A percentile compares a stretch with the other conserved stretches of the same genome.
These are phyloP conservation scores for Pitangus sulphuratus DNA, from an alignment of 2,797 vertebrate genomes.

Conservation along the genomic window DNA sequence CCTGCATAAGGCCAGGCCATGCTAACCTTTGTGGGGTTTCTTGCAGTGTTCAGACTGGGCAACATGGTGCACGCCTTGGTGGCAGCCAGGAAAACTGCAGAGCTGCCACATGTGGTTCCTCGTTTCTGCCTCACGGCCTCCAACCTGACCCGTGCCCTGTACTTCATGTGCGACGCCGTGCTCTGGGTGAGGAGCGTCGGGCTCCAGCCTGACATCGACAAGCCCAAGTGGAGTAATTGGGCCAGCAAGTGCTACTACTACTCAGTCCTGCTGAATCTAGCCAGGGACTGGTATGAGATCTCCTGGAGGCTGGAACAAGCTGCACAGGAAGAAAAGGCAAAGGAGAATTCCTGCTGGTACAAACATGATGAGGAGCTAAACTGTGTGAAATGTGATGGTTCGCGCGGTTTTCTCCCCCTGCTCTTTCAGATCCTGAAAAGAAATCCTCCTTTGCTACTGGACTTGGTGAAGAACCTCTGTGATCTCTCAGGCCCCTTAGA, in stretches of 20 bases:
- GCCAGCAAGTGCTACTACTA: slow-evolving; percentile 86
- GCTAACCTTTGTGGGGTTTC: slow-evolving; percentile 49
- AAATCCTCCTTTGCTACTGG: slow-evolving; percentile 86
- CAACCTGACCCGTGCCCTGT: slow-evolving; percentile 88
- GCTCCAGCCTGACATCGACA: slow-evolving; percentile 77
- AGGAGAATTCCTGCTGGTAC: slow-evolving; percentile 40
- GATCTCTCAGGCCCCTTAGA: slow-evolving; percentile 91
- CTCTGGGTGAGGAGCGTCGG: slow-evolving; percentile 86
- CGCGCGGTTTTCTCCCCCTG: slow-evolving; percentile 80
- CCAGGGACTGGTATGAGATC: slow-evolving; percentile 85
- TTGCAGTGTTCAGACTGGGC: slow-evolving; percentile 93
- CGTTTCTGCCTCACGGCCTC: slow-evolving; percentile 85
- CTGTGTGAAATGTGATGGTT: slow-evolving; percentile 67
- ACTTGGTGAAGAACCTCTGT: slow-evolving; percentile 89
- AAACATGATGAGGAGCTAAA: slow-evolving; percentile 44
- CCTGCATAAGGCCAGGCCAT: rapidly evolving
- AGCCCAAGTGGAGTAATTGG: slow-evolving; percentile 83
- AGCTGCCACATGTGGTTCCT: slow-evolving; percentile 81
- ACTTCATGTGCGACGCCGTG: slow-evolving; percentile 88
- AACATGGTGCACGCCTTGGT: slow-evolving; percentile 87
- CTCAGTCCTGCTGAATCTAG: slow-evolving; percentile 84
- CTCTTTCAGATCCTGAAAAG: slow-evolving; percentile 80
- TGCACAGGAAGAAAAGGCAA: slow-evolving; percentile 52
- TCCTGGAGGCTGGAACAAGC: slow-evolving; percentile 78
- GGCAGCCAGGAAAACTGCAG: slow-evolving; percentile 80